Evolutionary conservation across 2,888 invertebrate genomes (phyloP).

Genomic region (Aspidiotus destructor): DNA sequence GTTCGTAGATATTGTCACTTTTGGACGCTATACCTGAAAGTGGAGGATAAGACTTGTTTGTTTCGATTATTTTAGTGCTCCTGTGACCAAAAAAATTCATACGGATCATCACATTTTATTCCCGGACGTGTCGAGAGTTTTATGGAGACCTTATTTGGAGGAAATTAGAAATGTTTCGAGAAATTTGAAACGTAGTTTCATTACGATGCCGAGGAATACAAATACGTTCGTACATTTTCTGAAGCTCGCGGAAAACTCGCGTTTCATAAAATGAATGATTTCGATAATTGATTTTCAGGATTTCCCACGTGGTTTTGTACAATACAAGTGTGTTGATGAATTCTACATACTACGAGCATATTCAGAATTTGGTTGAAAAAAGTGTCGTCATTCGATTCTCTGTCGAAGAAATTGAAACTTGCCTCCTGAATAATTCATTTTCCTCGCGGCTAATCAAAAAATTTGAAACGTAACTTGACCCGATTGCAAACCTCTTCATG

Average conservation of each 20-base stretch:
- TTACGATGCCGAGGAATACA: constrained; percentile 11
- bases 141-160: constrained; percentile 21
- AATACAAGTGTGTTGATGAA: constrained; percentile 16
- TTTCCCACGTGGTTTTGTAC: not conserved
- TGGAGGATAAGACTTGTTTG: too few relatives aligned
- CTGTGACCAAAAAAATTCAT: not conserved
- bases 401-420: constrained; percentile 17
- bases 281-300: too few relatives aligned
- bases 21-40: not conserved
- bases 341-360: constrained; percentile 14
- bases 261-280: too few relatives aligned
- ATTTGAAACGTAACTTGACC: constrained; percentile 10
- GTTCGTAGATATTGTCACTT: too few relatives aligned
- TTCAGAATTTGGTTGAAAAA: constrained; percentile 14
- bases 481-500: not conserved
- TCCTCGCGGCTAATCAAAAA: constrained; percentile 12
- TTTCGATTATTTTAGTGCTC: too few relatives aligned
- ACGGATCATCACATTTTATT: constrained; percentile 22
- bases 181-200: constrained; percentile 1
- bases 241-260: not conserved
- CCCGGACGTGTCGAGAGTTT: constrained; percentile 26
- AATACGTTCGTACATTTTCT: constrained; percentile 5
- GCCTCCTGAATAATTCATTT: constrained; percentile 13
- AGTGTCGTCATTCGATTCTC: constrained; percentile 16
- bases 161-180: not conserved